Conservation (phyloP, 2,888 invertebrate genomes). For the Oligia strigilis region DNA sequence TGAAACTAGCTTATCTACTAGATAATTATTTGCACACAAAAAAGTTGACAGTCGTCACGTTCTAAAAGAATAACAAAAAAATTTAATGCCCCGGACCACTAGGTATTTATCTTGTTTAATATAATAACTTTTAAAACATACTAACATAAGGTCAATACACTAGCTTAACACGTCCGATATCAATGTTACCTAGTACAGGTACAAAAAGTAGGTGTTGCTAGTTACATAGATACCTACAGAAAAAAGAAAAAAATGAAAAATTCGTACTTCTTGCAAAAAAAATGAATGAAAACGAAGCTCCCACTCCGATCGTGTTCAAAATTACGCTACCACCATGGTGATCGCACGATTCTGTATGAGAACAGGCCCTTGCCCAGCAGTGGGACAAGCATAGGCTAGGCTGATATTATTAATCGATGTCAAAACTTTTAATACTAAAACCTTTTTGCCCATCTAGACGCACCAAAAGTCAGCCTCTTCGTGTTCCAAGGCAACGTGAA, state of each 20-base stretch:
- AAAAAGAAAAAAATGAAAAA: not conserved
- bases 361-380: not conserved
- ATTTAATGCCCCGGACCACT: slow-evolving; percentile 32
- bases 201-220: not conserved
- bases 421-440: not conserved
- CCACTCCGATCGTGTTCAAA: not conserved
- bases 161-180: not conserved
- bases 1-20: not conserved
- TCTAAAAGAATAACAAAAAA: slow-evolving; percentile 14
- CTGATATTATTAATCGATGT: not conserved
- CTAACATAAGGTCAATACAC: slow-evolving; percentile 10
- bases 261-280: not conserved
- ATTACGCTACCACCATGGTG: not conserved
- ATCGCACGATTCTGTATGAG: not conserved
- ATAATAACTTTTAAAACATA: not conserved
- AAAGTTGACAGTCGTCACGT: slow-evolving; percentile 9
- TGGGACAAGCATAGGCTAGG: not conserved
- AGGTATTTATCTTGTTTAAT: slow-evolving; percentile 8
- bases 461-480: slow-evolving; percentile 88
- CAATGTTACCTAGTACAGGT: not conserved
- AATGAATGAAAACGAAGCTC: not conserved
- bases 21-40: not conserved
- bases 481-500: slow-evolving; percentile 92
- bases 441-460: slow-evolving; percentile 78
- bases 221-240: not conserved